phyloP scores from a whole-genome alignment of 2,113 vertebrate species.

The Petromus typicus region DNA sequence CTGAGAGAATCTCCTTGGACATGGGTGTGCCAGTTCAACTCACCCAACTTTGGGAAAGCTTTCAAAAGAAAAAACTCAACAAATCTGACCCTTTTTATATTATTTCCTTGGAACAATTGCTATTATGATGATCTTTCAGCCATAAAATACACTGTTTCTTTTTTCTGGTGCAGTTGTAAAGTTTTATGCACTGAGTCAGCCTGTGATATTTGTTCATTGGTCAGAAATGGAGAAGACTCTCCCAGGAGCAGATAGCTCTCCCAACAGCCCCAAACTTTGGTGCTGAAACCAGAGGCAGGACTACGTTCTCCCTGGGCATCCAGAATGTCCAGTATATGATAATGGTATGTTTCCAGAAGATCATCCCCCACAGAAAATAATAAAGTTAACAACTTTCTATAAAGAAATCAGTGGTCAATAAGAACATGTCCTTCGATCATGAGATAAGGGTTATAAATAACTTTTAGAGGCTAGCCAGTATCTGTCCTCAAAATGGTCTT shows the following conservation, averaged over 20 bases:
- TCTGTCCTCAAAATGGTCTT: slow-evolving; percentile 42
- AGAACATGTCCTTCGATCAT: not conserved
- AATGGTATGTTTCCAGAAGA: not conserved
- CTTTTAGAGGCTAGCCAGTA: not conserved
- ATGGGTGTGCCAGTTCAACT: not conserved
- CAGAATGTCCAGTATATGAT: not conserved
- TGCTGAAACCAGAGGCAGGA: not conserved
- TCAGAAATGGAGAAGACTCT: not conserved
- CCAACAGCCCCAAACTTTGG: not conserved
- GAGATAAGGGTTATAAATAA: slow-evolving; percentile 38
- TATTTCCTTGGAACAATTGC: slow-evolving; percentile 19
- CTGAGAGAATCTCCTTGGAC: not conserved
- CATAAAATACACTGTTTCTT: not conserved
- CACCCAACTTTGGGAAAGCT: not conserved
- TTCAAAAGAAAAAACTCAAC: slow-evolving; percentile 15
- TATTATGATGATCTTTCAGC: slow-evolving; percentile 35
- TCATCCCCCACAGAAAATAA: not conserved
- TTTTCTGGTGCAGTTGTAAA: slow-evolving; percentile 17
- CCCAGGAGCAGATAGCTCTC: not conserved
- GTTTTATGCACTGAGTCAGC: not conserved
- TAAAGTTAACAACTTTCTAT: not conserved
- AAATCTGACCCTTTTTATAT: not conserved
- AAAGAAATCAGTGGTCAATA: not conserved
- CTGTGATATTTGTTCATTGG: not conserved
- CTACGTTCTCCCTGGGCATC: not conserved